Base-by-base conservation (phyloP, 2,888 invertebrate species). In the Plebejus melissa region DNA sequence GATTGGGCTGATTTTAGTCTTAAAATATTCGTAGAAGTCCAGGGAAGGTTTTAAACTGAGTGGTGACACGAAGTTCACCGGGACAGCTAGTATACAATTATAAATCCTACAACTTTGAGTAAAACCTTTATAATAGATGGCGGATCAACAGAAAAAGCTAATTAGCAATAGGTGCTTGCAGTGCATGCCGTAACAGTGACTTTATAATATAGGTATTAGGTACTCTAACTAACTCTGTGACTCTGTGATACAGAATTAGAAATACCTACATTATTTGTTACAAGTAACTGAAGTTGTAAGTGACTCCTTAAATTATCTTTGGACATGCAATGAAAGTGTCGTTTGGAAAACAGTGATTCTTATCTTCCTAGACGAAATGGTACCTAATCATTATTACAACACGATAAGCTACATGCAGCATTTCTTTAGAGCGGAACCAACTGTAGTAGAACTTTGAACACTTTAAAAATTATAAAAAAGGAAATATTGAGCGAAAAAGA, bases 281-380 rank as follows among this genome's bases (percentile, higher is more conserved):
- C 13, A 72, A 50, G 54, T 54, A 72, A 54, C 16, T 54, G 36
- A 32, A 54, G 28, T 46, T 71, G 46, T 41, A 71, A 71, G 46
- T 72, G 50, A 72, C 50, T 50, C 72, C 54, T 22, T 32, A 72
- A 72, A 72, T 72, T 46, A 72, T 54, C 50, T 6, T 22, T 46
- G 13, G 46, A 54, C 72, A 72, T 72, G 72, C 72, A 54, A 54
- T n/a, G 72, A 72, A 72, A 72, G 72, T n/a, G 72, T 32, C 28
- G 50, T 50, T 72, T 54, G 32, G 50, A 46, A 71, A 72, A 72
- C 50, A 5, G 54, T 54, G 72, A 72, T 72, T 16, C 1, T 65
- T n/a, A 65, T 65, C 65, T 65, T 32, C 60, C 60, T 36, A 32
- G 36, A 32, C 36, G 65, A 16, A 65, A 32, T 36, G 65, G 32